Evolutionary conservation across 1,140 invertebrate species (phyloP).

Genomic region (Homalodisca vitripennis): DNA sequence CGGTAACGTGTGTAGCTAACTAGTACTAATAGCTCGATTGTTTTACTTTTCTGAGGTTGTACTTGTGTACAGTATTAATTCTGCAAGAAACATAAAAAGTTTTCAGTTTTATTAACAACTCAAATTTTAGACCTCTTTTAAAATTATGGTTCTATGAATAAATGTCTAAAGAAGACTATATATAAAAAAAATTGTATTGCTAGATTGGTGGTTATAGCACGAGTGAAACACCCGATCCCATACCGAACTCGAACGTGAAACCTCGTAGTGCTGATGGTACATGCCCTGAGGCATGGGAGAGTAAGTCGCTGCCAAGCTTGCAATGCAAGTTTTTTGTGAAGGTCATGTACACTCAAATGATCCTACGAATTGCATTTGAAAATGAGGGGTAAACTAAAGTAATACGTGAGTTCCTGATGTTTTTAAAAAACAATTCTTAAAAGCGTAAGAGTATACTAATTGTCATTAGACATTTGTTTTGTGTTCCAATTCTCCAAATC

Average conservation of each 20-base stretch:
- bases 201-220: neutral
- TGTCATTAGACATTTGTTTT: no score
- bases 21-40: neutral
- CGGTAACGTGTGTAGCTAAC: conserved; percentile 40
- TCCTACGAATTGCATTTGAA: no score
- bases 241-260: conserved; percentile 36
- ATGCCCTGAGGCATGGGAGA: neutral
- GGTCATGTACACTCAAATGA: no score
- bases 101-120: neutral
- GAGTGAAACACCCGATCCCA: conserved; percentile 34
- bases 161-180: neutral
- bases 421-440: no score
- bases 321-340: no score
- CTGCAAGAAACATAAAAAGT: neutral
- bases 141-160: neutral
- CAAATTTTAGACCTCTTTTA: neutral
- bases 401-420: no score
- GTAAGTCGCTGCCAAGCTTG: neutral
- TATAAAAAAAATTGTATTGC: no score
- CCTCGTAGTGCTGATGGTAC: conserved; percentile 34
- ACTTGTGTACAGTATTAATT: neutral
- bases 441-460: no score
- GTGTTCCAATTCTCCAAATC: no score
- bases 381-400: no score
- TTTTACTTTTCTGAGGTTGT: conserved; percentile 31